Base-by-base conservation (phyloP, 2,888 invertebrate species). In the Panzeria rudis region DNA sequence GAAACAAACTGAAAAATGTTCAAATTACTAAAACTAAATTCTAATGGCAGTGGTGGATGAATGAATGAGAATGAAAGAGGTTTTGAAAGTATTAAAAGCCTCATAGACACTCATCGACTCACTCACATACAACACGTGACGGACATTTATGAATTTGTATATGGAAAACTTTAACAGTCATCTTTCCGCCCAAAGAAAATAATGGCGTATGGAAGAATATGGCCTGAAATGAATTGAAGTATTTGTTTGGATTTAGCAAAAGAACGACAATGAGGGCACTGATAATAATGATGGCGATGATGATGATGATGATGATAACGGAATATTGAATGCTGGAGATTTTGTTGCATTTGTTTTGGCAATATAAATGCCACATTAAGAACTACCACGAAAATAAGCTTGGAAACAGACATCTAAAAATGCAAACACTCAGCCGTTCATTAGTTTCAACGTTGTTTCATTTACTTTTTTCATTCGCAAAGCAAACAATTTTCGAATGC, bases 281-380 rank as follows among this genome's bases (percentile, higher is more conserved):
- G 32, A 72, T 41, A 9, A 32, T 59, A 44, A 44, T 62, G 17
- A 32, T 50, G 20, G 15, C 17, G 23, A n/a, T 35, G 38, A 6
- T n/a, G 32, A 7, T 17, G 9, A 15, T 32, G 38, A 7, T 17
- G 6, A 47, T 50, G 17, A 20, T 56, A 13, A 23, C 3, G 29
- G n/a, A 54, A 44, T 35, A n/a, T 17, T n/a, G 15, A 66, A 68
- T 68, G 68, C 25, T 35, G 15, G 35, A 59, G 47, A 59, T 52
- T 69, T 54, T 44, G n/a, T 56, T 54, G 20, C 32, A 69, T 32
- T 62, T 76, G 32, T 44, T 54, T n/a, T 61, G 23, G 62, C 62
- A 56, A 41, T 81, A 32, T 44, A 75, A 75, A 81, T 61, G 52
- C 52, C 68, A 62, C 52, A 61, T 54, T 69, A 35, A 54, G 54